Evolutionary conservation across 2,888 invertebrate species (phyloP), one percentile per base, ranked within the genome.

Genomic region (Abrostola tripartita): DNA sequence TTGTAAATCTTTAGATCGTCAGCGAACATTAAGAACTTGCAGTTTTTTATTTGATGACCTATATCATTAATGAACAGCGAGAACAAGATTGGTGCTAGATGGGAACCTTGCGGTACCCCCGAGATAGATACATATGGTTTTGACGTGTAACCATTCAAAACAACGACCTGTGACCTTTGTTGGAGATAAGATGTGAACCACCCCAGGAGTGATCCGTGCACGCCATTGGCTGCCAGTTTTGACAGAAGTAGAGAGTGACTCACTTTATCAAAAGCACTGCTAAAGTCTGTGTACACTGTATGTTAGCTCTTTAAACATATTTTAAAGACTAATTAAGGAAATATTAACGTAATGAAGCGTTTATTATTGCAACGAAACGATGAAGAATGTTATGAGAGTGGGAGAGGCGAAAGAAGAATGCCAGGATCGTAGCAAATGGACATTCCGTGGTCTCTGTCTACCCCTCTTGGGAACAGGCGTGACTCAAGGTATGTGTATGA

Each of bases 231-330:
- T 7, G 44, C 40, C 9, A 40, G 11, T 40, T 40, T 40, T 9
- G 40, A 40, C 6, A 14, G 12, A 12, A 44, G 44, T 9, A 52
- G 52, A 10, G 38, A 52, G 14, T 56, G 56, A 49, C 12, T 37
- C 1, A 56, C 56, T 56, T 37, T 56, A 49, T 56, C 49, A 35
- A 56, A 56, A 6, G 56, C 56, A 42, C 47, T 55, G 42, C 40
- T 44, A 10, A 55, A 47, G 11, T 55, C 55, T 6, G 55, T 55
- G 47, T 55, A 56, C 36, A 56, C 44, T 1, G 56, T n/a, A 49
- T 56, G n/a, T n/a, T n/a, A n/a, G n/a, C n/a, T n/a, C n/a, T n/a
- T n/a, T n/a, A n/a, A n/a, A n/a, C n/a, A n/a, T n/a, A n/a, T n/a
- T n/a, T n/a, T n/a, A n/a, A n/a, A n/a, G n/a, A n/a, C n/a, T n/a